A percentile compares a stretch with the other conserved stretches of the same genome.
Evolutionary conservation across 2,888 invertebrate genomes (phyloP).

Genomic region (Parnassius apollo): DNA sequence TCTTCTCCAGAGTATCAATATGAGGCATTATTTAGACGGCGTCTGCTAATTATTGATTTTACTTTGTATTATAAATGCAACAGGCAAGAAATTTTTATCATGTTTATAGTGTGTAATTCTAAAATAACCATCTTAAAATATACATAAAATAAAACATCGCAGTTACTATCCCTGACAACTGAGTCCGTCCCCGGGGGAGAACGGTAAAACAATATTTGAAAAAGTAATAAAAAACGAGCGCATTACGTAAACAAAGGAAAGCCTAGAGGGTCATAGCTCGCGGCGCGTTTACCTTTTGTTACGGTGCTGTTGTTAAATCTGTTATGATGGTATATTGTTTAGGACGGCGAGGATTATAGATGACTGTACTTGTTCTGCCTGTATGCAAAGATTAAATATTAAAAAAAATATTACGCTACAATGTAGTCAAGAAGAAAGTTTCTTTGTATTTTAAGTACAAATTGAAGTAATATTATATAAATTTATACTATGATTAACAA

Average conservation of each 20-base stretch:
- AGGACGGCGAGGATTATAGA: slow-evolving; percentile 26
- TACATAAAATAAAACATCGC: slow-evolving; percentile 33
- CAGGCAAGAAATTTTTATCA: no score
- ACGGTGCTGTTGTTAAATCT: slow-evolving; percentile 67
- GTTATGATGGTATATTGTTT: slow-evolving; percentile 59
- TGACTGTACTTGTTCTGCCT: slow-evolving; percentile 1
- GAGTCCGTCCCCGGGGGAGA: slow-evolving; percentile 36
- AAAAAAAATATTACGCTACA: neutral
- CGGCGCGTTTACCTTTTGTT: slow-evolving; percentile 68
- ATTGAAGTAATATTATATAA: no score
- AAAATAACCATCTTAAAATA: slow-evolving; percentile 2
- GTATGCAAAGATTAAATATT: slow-evolving; percentile 1
- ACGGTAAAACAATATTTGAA: slow-evolving; percentile 48
- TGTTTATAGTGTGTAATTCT: neutral
- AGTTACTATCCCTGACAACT: slow-evolving; percentile 48
- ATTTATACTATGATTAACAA: no score
- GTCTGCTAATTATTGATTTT: no score
- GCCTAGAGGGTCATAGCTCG: slow-evolving; percentile 70
- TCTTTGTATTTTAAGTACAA: no score
- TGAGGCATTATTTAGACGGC: no score
- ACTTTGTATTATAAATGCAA: no score
- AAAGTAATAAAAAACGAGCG: slow-evolving; percentile 55
- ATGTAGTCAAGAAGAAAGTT: no score
- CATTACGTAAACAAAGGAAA: slow-evolving; percentile 72
- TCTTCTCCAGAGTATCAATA: no score